Conservation (phyloP, 2,888 invertebrate species). For the Cremastinae sp. region DNA sequence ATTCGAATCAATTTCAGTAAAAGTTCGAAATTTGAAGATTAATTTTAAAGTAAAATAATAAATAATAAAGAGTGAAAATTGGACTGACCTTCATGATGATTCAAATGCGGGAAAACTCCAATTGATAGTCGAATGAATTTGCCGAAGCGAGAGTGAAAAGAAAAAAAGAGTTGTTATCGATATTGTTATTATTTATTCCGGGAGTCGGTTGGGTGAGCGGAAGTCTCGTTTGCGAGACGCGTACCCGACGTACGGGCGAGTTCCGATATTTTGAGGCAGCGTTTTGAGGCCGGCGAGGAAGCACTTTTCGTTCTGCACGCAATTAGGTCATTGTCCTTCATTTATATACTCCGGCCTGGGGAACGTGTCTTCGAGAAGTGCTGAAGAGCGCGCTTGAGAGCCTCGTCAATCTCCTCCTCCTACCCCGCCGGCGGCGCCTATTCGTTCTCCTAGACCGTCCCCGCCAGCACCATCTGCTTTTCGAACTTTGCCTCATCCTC, state of each 20-base stretch:
- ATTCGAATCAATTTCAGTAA: no score
- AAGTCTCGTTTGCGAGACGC: constrained; percentile 28
- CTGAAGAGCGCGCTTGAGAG: constrained; percentile 49
- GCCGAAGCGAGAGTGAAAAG: constrained; percentile 16
- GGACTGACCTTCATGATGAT: neutral
- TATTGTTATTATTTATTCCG: neutral
- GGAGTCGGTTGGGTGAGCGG: constrained; percentile 30
- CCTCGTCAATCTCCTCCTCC: constrained; percentile 65
- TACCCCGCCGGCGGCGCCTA: constrained; percentile 46
- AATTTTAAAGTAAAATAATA: no score
- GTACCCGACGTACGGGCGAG: constrained; percentile 49
- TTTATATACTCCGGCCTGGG: constrained; percentile 74
- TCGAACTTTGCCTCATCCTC: constrained; percentile 11
- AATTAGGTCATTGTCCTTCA: constrained; percentile 80
- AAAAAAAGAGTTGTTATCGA: constrained; percentile 10
- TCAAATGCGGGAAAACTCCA: no score
- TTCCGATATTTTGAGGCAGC: constrained; percentile 57
- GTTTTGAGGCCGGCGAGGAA: constrained; percentile 73
- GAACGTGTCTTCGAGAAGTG: constrained; percentile 65
- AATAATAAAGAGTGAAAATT: neutral
- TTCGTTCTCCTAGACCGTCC: constrained; percentile 19
- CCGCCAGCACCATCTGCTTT: neutral
- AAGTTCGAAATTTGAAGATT: no score
- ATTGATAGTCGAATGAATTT: no score
- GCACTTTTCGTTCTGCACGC: constrained; percentile 77